Evolutionary conservation across 2,797 vertebrate genomes (phyloP), one percentile per base, ranked within the genome.

Genomic region (Helicolenus hilgendorfi): DNA sequence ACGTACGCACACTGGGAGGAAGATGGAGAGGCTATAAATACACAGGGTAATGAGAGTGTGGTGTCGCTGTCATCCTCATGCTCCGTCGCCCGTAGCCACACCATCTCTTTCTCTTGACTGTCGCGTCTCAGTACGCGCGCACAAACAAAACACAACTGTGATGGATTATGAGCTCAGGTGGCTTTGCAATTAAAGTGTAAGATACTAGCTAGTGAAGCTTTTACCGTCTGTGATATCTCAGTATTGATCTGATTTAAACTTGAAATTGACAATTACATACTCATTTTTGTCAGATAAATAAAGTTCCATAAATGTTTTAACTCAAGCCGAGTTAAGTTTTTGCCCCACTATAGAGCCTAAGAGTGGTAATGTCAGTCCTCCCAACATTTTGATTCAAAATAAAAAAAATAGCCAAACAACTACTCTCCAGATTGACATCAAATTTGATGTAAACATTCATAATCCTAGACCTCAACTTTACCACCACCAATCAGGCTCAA

Each of bases 21-120:
- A 91, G 90, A 94, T 93, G 84, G 95, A 91, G 86, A 85, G 68
- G 84, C 95, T 97, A 96, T 93, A 96, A 96, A 97, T 96, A 97
- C 84, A 88, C 86, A 68, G 84, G 77, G 82, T 95, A 96, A 96
- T 95, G 85, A 93, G 92, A 94, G 94, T 90, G 88, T 83, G 84
- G 92, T 92, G 89, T 94, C 63, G 31, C 85, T 94, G 92, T 94
- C 91, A 93, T 80, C 89, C 88, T 87, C 72, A 36, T 91, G 79
- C 85, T 84, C 89, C 86, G 87, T 92, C 74, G 77, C 92, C 91
- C 67, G 64, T 58, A 88, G 91, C 81, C 81, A 83, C 77, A 69
- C 80, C 69, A 70, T 86, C 84, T 76, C 81, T 86, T 84, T 91
- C 76, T 84, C 56, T 72, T 89, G 76, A 72, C 69, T 94, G 83